Percentiles rank a stretch among this genome's conserved stretches.
These are phyloP conservation scores for Bugulina stolonifera DNA, from an alignment of 2,888 invertebrate species.

Conservation along the genomic window DNA sequence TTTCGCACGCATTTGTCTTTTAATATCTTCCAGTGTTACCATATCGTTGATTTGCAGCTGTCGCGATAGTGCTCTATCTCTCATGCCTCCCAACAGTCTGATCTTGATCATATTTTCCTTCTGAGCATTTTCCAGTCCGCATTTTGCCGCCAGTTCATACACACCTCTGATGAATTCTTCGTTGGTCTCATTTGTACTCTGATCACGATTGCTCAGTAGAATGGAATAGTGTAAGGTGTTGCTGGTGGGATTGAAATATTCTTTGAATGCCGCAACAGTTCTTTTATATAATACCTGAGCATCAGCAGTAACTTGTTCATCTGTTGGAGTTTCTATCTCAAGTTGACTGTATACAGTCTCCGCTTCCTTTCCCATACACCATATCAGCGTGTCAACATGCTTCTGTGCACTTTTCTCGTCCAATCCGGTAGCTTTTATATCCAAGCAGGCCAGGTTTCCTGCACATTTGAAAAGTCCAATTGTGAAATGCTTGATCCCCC, in stretches of 20 bases:
- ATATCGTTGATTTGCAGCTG: not conserved
- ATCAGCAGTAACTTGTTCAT: not conserved
- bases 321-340: not conserved
- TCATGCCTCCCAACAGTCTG: not conserved
- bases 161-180: not conserved
- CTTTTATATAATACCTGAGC: not conserved
- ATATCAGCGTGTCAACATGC: slow-evolving; percentile 4
- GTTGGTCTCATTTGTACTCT: not conserved
- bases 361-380: not conserved
- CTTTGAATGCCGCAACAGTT: not conserved
- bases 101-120: not conserved
- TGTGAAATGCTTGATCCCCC: too few relatives aligned
- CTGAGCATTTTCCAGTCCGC: not conserved
- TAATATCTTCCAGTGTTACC: not conserved
- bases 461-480: not conserved
- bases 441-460: slow-evolving; percentile 4
- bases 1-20: not conserved
- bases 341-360: not conserved
- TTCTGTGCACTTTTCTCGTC: not conserved
- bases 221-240: slow-evolving; percentile 2
- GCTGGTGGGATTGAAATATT: not conserved
- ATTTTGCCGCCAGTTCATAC: not conserved
- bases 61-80: not conserved
- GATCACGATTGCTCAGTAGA: not conserved
- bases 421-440: not conserved